Evolutionary conservation across 2,113 vertebrate genomes (phyloP).

Genomic region (Oriolus oriolus): DNA sequence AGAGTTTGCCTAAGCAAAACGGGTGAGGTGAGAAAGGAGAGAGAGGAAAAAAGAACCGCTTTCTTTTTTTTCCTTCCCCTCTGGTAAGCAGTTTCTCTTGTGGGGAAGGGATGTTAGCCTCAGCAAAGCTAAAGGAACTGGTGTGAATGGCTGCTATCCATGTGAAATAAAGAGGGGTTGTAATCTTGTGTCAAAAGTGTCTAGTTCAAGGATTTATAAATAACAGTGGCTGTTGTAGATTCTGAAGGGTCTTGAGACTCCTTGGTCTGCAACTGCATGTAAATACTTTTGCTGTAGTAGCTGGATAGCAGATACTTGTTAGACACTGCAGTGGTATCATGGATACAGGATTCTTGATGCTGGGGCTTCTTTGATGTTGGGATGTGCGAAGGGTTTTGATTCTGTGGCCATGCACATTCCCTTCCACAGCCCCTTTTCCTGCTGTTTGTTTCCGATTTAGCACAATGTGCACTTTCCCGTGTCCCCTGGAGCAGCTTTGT

Average conservation of each 20-base stretch:
- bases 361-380: neutral
- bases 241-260: constrained; percentile 21
- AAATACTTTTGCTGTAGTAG: neutral
- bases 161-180: constrained; percentile 6
- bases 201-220: constrained; percentile 37
- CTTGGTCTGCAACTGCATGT: neutral
- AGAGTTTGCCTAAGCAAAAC: neutral
- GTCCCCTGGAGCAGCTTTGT: constrained; percentile 30
- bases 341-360: neutral
- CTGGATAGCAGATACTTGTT: constrained; percentile 19
- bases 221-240: neutral
- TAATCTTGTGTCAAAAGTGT: constrained; percentile 14
- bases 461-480: neutral
- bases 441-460: neutral
- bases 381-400: constrained; percentile 1
- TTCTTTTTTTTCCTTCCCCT: neutral
- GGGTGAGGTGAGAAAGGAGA: neutral
- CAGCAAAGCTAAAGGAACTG: neutral
- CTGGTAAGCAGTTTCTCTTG: neutral
- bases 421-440: neutral
- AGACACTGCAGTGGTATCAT: neutral
- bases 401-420: neutral
- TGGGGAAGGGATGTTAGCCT: neutral
- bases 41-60: rapidly evolving
- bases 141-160: neutral